Percentiles rank a stretch among this genome's conserved stretches.
phyloP scores from a whole-genome alignment of 2,113 vertebrate genomes.

The Salvelinus fontinalis region DNA sequence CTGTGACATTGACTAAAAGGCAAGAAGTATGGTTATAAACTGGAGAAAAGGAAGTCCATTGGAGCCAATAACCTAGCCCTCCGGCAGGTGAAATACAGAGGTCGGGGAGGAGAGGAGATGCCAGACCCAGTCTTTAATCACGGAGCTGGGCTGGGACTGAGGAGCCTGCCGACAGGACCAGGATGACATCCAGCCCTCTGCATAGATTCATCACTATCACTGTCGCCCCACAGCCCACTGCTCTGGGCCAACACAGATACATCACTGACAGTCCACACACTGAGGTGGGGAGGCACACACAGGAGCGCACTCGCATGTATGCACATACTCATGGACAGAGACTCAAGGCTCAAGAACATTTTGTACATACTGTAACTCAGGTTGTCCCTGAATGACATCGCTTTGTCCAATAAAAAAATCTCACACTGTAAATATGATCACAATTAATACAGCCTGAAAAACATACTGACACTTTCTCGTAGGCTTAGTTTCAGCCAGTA shows the following conservation, averaged over 20 bases:
- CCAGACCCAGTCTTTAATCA: background rate
- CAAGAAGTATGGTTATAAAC: conserved; percentile 55
- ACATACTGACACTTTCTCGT: no score
- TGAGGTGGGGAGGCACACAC: background rate
- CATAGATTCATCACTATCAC: no score
- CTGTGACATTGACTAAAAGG: conserved; percentile 61
- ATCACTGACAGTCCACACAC: no score
- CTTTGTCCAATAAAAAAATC: no score
- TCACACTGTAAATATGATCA: no score
- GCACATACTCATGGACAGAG: background rate
- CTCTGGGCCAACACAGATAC: no score
- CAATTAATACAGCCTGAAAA: no score
- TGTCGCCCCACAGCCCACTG: background rate
- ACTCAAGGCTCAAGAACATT: background rate
- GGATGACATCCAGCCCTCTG: no score
- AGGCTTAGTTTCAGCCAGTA: no score
- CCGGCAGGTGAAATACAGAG: conserved; percentile 38
- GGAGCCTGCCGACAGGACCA: background rate
- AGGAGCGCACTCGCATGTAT: background rate
- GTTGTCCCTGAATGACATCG: no score
- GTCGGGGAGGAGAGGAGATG: conserved; percentile 13
- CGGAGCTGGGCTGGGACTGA: background rate
- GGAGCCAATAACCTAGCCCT: conserved; percentile 37
- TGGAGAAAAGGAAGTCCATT: conserved; percentile 37
- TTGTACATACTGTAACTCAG: background rate